Conservation (phyloP, 2,113 vertebrate genomes). For the Ameiurus melas region DNA sequence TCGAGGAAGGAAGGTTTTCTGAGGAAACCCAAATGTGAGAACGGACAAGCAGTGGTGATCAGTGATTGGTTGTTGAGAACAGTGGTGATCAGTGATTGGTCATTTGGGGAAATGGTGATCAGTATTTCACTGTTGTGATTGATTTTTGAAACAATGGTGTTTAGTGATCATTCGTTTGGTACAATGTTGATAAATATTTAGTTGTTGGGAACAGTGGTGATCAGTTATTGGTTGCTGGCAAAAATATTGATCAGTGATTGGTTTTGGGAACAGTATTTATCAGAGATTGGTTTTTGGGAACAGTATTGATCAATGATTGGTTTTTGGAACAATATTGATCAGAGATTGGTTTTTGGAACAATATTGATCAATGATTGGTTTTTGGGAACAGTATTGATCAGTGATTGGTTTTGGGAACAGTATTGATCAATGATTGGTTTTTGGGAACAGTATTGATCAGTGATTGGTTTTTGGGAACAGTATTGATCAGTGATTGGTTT, state of each 20-base stretch:
- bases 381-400: background rate
- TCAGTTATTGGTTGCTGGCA: background rate
- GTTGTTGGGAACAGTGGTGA: background rate
- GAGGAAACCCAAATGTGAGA: background rate
- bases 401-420: background rate
- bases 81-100: background rate
- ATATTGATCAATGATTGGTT: background rate
- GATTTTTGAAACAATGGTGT: too few species aligned
- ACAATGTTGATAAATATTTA: background rate
- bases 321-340: background rate
- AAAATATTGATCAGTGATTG: background rate
- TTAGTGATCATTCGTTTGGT: background rate
- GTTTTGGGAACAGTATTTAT: background rate
- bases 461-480: background rate
- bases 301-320: background rate
- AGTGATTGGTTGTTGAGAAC: background rate
- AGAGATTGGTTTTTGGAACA: background rate
- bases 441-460: background rate
- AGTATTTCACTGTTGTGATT: background rate
- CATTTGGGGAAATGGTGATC: background rate
- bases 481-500: background rate
- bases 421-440: background rate
- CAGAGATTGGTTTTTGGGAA: background rate
- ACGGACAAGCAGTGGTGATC: background rate
- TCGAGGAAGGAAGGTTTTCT: background rate